phyloP scores from a whole-genome alignment of 2,888 invertebrate genomes.

The Diarsia dahlii region DNA sequence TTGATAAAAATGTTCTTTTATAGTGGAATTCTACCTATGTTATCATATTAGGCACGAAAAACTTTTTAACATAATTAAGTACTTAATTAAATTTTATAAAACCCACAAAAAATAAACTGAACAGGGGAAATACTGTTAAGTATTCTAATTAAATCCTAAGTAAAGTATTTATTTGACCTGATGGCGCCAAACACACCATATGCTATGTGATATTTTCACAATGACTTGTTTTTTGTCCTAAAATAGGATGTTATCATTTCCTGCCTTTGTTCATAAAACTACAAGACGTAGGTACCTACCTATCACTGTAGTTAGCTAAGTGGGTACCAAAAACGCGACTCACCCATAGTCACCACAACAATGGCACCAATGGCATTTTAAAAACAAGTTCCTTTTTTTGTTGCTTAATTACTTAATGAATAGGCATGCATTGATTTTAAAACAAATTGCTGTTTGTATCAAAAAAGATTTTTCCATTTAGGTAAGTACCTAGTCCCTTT shows the following conservation, averaged over 20 bases:
- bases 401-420: background rate
- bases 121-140: too few species aligned
- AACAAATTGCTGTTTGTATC: slow-evolving; percentile 7
- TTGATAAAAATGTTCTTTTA: background rate
- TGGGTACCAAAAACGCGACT: background rate
- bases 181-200: too few species aligned
- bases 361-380: background rate
- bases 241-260: too few species aligned
- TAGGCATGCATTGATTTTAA: slow-evolving; percentile 4
- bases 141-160: too few species aligned
- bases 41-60: background rate
- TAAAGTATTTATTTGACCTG: too few species aligned
- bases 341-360: background rate
- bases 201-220: background rate
- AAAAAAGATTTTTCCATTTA: slow-evolving; percentile 3
- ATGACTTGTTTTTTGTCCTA: background rate
- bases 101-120: too few species aligned
- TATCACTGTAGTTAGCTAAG: background rate
- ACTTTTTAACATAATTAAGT: background rate
- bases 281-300: background rate
- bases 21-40: background rate
- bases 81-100: too few species aligned
- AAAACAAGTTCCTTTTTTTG: background rate
- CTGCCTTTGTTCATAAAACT: slow-evolving; percentile 5
- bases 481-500: background rate